These are phyloP conservation scores for Eulacestoma nigropectus DNA, from an alignment of 2,113 vertebrate genomes.

Conservation along the genomic window DNA sequence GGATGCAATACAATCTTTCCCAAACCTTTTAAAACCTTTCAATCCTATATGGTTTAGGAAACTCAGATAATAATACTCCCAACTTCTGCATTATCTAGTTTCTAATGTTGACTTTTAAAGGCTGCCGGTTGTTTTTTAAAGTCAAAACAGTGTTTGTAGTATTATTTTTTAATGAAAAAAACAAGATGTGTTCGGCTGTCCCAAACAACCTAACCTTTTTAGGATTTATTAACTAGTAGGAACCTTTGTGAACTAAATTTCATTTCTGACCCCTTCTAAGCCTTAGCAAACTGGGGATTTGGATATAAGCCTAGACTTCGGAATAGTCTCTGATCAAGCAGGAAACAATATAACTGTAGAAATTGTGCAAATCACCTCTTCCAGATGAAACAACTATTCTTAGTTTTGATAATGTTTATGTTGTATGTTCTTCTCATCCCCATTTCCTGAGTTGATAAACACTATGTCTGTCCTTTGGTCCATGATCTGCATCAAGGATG, in stretches of 20 bases:
- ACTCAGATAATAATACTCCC: neutral
- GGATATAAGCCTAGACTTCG: neutral
- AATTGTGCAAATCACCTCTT: conserved; percentile 10
- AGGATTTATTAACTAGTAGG: neutral
- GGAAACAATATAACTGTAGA: conserved; percentile 18
- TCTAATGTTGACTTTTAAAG: neutral
- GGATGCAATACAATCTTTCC: neutral
- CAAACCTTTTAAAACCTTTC: neutral
- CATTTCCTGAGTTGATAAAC: neutral
- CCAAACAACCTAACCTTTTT: neutral
- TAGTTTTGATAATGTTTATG: conserved; percentile 2
- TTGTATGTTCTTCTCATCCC: neutral
- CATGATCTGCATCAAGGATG: neutral
- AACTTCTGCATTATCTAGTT: neutral
- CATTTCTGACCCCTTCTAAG: neutral
- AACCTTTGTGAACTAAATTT: neutral
- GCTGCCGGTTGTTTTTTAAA: neutral
- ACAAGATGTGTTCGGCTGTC: neutral
- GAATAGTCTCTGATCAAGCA: conserved; percentile 16
- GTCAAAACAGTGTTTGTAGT: neutral
- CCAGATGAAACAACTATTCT: conserved; percentile 21
- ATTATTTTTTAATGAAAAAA: neutral
- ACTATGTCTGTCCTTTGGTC: neutral
- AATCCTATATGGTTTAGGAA: neutral
- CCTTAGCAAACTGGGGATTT: neutral